Percentiles rank a stretch among this genome's conserved stretches.
These are phyloP conservation scores for Drosophila longiperda DNA, from an alignment of 2,888 invertebrate genomes.

Conservation along the genomic window DNA sequence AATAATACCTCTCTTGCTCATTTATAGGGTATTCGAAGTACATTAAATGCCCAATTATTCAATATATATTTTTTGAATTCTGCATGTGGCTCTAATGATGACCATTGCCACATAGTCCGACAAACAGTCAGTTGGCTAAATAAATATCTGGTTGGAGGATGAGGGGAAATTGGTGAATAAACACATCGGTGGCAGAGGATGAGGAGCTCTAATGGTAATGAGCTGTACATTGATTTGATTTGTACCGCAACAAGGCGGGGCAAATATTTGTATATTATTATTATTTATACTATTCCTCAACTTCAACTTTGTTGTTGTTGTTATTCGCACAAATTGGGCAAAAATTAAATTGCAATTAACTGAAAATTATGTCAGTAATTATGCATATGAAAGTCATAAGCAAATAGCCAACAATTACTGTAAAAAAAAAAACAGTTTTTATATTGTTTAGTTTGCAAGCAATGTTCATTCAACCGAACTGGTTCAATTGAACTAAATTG, in stretches of 20 bases:
- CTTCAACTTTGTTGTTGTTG: neutral
- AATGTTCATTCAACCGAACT: constrained; percentile 18
- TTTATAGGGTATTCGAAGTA: constrained; percentile 6
- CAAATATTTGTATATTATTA: constrained; percentile 49
- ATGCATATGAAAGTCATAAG: constrained; percentile 66
- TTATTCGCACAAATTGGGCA: constrained; percentile 51
- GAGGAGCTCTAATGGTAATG: constrained; percentile 45
- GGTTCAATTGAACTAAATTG: constrained; percentile 10
- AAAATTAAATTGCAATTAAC: constrained; percentile 75
- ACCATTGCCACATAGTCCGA: constrained; percentile 16
- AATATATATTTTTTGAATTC: constrained; percentile 51
- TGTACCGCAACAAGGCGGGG: constrained; percentile 41
- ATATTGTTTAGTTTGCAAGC: constrained; percentile 14
- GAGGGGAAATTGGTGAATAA: constrained; percentile 7
- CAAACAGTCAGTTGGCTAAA: constrained; percentile 14
- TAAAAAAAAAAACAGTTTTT: constrained; percentile 24
- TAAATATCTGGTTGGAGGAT: constrained; percentile 2
- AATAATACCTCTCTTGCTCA: neutral
- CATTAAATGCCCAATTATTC: constrained; percentile 60
- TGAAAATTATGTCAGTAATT: constrained; percentile 73
- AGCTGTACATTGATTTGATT: constrained; percentile 57
- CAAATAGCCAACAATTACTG: constrained; percentile 60
- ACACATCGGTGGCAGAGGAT: neutral
- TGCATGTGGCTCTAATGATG: constrained; percentile 48
- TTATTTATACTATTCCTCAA: neutral